These are phyloP conservation scores for Microcebus jonahi DNA, from an alignment of 2,113 vertebrate species.

Conservation along the genomic window DNA sequence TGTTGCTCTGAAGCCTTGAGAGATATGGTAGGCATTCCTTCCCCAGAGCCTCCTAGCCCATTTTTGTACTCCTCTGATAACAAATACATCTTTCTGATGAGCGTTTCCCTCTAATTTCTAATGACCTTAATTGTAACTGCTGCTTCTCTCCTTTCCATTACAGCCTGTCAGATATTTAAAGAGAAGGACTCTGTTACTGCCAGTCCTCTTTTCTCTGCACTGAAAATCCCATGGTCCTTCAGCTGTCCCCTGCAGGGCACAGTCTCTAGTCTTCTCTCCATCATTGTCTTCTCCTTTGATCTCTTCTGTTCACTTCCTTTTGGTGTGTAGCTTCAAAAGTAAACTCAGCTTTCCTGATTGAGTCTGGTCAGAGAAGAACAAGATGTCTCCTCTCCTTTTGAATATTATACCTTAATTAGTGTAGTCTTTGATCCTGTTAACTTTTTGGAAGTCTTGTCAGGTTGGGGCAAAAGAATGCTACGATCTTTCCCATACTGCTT, in stretches of 20 bases:
- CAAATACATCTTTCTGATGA: background rate
- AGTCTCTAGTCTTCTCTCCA: background rate
- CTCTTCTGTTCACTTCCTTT: background rate
- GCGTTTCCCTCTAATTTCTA: background rate
- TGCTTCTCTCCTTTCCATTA: background rate
- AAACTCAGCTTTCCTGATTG: background rate
- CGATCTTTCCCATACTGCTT: background rate
- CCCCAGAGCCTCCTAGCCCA: background rate
- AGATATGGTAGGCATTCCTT: background rate
- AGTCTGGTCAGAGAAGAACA: background rate
- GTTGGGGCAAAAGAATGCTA: background rate
- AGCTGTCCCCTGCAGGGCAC: background rate
- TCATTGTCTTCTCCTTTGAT: background rate
- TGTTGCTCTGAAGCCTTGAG: background rate
- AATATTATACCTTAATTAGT: background rate
- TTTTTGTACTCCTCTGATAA: background rate
- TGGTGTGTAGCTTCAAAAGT: background rate
- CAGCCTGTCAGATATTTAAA: background rate
- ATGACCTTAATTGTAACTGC: background rate
- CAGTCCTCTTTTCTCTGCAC: background rate
- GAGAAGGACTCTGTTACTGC: background rate
- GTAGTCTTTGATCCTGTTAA: background rate
- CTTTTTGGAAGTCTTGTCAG: background rate
- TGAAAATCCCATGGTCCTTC: background rate
- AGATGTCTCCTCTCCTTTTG: background rate